Percentiles rank a stretch among this genome's conserved stretches.
phyloP scores from a whole-genome alignment of 2,888 invertebrate species.

The Sphaerophoria taeniata region DNA sequence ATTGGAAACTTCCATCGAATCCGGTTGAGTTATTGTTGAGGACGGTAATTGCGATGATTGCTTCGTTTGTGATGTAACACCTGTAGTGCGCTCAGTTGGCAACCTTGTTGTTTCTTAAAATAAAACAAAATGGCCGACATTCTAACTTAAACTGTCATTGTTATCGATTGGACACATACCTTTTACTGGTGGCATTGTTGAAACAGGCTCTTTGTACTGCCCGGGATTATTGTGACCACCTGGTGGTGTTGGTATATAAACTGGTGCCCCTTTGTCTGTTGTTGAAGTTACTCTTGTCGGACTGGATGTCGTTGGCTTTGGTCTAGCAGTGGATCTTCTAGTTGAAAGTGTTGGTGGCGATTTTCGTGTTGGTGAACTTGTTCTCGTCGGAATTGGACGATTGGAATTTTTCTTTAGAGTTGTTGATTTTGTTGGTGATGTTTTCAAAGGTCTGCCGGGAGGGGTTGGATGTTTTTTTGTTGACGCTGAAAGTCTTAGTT shows the following conservation, averaged over 20 bases:
- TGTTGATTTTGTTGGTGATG: not conserved
- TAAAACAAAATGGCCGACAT: not conserved
- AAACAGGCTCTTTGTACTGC: not conserved
- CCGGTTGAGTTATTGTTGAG: not conserved
- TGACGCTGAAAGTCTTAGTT: not conserved
- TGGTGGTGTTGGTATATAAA: slow-evolving; percentile 13
- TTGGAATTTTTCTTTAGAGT: not conserved
- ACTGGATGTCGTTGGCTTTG: not conserved
- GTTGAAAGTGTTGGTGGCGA: not conserved
- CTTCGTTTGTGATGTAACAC: not conserved
- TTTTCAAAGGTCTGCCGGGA: not conserved
- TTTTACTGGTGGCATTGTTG: not conserved
- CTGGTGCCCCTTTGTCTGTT: not conserved
- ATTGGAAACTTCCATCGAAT: not conserved
- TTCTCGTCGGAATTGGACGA: slow-evolving; percentile 6
- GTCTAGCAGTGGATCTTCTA: not conserved
- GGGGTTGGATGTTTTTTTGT: slow-evolving; percentile 15
- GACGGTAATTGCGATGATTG: not conserved
- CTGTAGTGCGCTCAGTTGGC: not conserved
- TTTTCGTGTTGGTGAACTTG: not conserved
- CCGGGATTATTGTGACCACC: not conserved
- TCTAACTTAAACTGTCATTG: not conserved
- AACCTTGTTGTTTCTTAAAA: not conserved
- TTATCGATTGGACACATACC: not conserved
- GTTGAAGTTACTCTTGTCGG: not conserved